Evolutionary conservation across 2,797 vertebrate genomes (phyloP).

Genomic region (Sebastolobus altivelis): DNA sequence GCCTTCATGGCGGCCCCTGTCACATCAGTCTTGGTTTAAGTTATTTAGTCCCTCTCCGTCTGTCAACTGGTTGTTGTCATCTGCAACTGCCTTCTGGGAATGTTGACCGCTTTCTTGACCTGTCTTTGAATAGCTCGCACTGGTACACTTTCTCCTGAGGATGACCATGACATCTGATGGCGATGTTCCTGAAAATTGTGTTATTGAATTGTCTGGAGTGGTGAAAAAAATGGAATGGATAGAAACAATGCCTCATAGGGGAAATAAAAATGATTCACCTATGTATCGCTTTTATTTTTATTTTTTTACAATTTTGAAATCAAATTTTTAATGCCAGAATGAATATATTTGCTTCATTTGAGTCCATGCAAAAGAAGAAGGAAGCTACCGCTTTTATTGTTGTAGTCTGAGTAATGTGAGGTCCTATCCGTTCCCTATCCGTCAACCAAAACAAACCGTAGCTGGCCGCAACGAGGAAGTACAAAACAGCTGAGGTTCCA

Average conservation of each 20-base stretch:
- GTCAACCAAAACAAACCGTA: no score
- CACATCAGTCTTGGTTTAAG: constrained; percentile 69
- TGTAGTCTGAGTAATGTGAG: no score
- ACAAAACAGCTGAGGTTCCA: no score
- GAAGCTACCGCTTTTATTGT: no score
- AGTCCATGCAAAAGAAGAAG: no score
- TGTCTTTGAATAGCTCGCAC: constrained; percentile 51
- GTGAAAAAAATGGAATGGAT: background rate
- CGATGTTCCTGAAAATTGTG: constrained; percentile 12
- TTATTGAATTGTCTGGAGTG: background rate
- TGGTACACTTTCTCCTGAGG: constrained; percentile 31
- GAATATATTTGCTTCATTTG: no score
- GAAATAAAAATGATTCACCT: background rate
- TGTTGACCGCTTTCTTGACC: constrained; percentile 62
- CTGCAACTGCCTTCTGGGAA: constrained; percentile 54
- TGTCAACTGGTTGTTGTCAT: constrained; percentile 70
- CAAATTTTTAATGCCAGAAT: no score
- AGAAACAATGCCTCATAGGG: background rate
- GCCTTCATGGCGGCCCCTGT: constrained; percentile 69
- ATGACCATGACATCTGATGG: constrained; percentile 42
- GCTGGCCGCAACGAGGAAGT: no score
- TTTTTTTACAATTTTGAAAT: no score
- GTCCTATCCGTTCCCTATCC: no score
- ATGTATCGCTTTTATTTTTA: no score
- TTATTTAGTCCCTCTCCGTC: constrained; percentile 59